These are phyloP conservation scores for Hippocampus comes DNA, from an alignment of 2,113 vertebrate species.

Conservation along the genomic window DNA sequence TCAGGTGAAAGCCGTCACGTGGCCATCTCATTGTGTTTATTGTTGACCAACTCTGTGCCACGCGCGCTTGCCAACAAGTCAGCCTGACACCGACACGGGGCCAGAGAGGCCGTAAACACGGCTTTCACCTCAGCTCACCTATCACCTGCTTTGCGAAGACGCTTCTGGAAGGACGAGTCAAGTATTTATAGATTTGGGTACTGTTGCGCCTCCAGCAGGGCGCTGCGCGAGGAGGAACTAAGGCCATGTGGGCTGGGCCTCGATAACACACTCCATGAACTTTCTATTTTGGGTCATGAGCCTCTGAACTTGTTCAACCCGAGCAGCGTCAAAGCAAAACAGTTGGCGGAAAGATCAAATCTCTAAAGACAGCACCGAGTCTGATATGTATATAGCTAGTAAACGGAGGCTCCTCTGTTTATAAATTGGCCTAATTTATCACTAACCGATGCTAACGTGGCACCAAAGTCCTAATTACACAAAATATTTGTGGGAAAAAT, in stretches of 20 bases:
- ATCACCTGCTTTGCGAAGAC: slow-evolving; percentile 60
- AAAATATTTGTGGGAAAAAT: not conserved
- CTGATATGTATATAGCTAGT: not conserved
- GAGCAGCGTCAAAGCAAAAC: slow-evolving; percentile 45
- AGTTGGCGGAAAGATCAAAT: slow-evolving; percentile 14
- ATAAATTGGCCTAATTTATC: not conserved
- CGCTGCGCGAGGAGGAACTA: slow-evolving; percentile 55
- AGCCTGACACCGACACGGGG: slow-evolving; percentile 26
- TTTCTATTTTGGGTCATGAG: slow-evolving; percentile 61
- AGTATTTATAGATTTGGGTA: slow-evolving; percentile 40
- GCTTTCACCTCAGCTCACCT: slow-evolving; percentile 45
- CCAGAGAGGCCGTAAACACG: slow-evolving; percentile 25
- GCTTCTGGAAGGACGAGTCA: slow-evolving; percentile 43
- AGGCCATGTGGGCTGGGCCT: slow-evolving; percentile 60
- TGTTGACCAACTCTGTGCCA: not conserved
- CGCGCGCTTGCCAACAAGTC: slow-evolving; percentile 5
- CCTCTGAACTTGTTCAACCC: slow-evolving; percentile 56
- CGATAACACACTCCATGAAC: slow-evolving; percentile 57
- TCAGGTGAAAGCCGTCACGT: slow-evolving; percentile 53
- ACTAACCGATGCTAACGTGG: not conserved
- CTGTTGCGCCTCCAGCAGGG: slow-evolving; percentile 54
- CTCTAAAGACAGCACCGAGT: not conserved
- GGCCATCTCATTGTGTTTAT: slow-evolving; percentile 35
- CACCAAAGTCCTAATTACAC: not conserved
- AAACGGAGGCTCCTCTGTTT: not conserved